Percentiles rank a stretch among this genome's conserved stretches.
Evolutionary conservation across 2,797 vertebrate species (phyloP).

Genomic region (Vespertilio murinus): DNA sequence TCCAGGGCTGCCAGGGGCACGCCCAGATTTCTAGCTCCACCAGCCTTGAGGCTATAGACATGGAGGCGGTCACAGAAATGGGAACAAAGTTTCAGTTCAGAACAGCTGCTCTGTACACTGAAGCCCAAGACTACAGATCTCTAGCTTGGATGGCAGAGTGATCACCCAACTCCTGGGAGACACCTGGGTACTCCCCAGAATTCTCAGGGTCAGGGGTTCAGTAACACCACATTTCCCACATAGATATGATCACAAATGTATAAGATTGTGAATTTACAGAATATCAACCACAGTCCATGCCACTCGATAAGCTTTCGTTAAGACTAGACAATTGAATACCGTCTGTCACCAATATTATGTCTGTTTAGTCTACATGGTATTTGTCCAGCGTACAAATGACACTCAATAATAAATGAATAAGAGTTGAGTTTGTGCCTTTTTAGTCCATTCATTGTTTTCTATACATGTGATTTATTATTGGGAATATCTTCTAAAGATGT

Average conservation of each 20-base stretch:
- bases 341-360: neutral
- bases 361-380: neutral
- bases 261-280: neutral
- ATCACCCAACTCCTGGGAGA: neutral
- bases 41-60: neutral
- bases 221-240: neutral
- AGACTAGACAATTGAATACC: neutral
- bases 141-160: neutral
- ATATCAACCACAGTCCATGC: neutral
- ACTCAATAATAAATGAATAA: neutral
- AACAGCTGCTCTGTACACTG: neutral
- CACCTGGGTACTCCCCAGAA: neutral
- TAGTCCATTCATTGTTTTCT: constrained; percentile 31
- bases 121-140: neutral
- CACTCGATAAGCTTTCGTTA: neutral
- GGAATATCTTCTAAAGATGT: constrained; percentile 14
- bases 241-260: neutral
- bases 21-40: neutral
- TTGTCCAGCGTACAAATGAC: neutral
- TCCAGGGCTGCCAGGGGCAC: neutral
- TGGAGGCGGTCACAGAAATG: neutral
- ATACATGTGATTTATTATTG: constrained; percentile 29
- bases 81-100: neutral
- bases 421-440: constrained; percentile 20
- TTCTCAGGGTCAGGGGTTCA: neutral